phyloP scores from a whole-genome alignment of 2,888 invertebrate species.

The Mechanitis messenoides region DNA sequence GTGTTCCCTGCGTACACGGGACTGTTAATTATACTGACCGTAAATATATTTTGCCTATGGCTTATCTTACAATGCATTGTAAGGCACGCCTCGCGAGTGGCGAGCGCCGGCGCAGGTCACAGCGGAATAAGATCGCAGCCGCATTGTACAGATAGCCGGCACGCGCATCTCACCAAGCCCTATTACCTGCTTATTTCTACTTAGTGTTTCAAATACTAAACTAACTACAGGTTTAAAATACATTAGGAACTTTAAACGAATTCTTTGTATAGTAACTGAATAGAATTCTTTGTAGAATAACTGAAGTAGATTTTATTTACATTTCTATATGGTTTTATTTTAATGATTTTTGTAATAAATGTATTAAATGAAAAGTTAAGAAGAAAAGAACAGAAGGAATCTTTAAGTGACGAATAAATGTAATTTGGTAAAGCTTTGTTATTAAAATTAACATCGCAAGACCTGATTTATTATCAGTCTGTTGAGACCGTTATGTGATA shows the following conservation, averaged over 20 bases:
- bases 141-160: constrained; percentile 31
- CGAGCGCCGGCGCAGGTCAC: constrained; percentile 37
- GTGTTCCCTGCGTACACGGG: too few relatives aligned
- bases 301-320: too few relatives aligned
- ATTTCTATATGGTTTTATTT: background rate
- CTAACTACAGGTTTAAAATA: background rate
- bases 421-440: constrained; percentile 2
- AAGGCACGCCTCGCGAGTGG: constrained; percentile 27
- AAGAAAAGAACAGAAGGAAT: background rate
- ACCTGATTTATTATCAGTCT: constrained; percentile 12
- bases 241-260: background rate
- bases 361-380: background rate
- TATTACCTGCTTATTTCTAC: constrained; percentile 28
- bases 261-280: background rate
- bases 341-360: background rate
- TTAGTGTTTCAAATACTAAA: background rate
- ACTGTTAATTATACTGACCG: background rate
- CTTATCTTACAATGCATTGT: constrained; percentile 5
- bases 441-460: constrained; percentile 11
- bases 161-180: constrained; percentile 27
- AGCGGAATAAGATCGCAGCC: constrained; percentile 35
- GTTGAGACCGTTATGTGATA: constrained; percentile 9
- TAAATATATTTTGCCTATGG: constrained; percentile 2
- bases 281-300: too few relatives aligned
- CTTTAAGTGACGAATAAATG: constrained; percentile 24